These are phyloP conservation scores for Micrastur ruficollis DNA, from an alignment of 2,797 vertebrate genomes.

Conservation along the genomic window DNA sequence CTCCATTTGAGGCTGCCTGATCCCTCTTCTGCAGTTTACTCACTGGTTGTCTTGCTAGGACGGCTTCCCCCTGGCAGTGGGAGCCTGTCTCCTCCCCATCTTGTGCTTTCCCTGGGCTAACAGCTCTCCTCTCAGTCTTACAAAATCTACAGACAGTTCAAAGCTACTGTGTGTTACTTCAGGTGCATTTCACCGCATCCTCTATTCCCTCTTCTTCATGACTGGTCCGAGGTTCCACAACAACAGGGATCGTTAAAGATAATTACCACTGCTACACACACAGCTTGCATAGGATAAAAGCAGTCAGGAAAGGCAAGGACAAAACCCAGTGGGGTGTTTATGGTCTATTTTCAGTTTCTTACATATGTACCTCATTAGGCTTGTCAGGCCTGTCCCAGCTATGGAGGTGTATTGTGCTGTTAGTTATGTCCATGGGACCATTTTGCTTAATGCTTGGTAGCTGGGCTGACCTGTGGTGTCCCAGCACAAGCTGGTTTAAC, in stretches of 20 bases:
- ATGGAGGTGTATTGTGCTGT: neutral
- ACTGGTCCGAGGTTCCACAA: neutral
- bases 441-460: neutral
- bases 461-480: neutral
- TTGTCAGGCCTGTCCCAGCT: neutral
- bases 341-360: neutral
- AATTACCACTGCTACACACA: neutral
- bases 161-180: neutral
- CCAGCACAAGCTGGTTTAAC: neutral
- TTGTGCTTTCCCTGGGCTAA: neutral
- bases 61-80: neutral
- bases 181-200: neutral
- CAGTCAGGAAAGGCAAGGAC: neutral
- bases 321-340: rapidly evolving
- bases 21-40: neutral
- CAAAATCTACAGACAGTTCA: neutral
- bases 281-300: neutral
- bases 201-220: neutral
- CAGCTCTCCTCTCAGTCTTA: neutral
- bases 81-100: neutral
- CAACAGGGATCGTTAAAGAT: neutral
- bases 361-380: neutral
- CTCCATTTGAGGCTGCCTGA: neutral
- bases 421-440: neutral
- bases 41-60: rapidly evolving